Percentiles rank a stretch among this genome's conserved stretches.
Evolutionary conservation across 2,888 invertebrate species (phyloP).

Genomic region (Willowsia nigromaculata): DNA sequence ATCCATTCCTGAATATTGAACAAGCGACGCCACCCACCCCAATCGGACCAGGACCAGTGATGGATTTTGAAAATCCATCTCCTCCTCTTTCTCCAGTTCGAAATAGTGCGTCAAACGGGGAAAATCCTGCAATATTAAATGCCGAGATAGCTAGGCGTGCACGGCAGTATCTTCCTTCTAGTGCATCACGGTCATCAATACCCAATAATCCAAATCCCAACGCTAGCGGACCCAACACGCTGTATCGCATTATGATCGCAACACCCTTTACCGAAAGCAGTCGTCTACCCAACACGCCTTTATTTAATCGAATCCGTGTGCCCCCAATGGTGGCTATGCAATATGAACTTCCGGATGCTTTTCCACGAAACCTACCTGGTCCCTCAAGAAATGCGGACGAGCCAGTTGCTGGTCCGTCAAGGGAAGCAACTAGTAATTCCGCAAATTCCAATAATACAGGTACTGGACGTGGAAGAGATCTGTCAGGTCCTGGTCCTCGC

Average conservation of each 20-base stretch:
- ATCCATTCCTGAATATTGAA: conserved; percentile 26
- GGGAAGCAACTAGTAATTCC: neutral
- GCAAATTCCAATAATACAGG: neutral
- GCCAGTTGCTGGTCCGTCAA: conserved; percentile 58
- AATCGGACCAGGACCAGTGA: conserved; percentile 5
- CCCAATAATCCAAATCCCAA: conserved; percentile 31
- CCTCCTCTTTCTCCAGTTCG: conserved; percentile 37
- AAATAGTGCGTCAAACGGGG: neutral
- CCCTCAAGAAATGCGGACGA: conserved; percentile 57
- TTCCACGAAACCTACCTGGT: conserved; percentile 51
- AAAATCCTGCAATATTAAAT: neutral
- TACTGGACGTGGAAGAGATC: conserved; percentile 35
- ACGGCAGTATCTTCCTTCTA: neutral
- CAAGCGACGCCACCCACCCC: conserved; percentile 58
- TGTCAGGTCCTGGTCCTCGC: conserved; percentile 26
- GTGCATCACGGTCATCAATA: neutral
- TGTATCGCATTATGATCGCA: conserved; percentile 56
- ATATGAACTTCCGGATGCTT: conserved; percentile 72
- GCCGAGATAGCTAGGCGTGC: conserved; percentile 4
- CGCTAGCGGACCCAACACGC: conserved; percentile 38
- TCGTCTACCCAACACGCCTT: conserved; percentile 38
- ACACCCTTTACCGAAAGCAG: conserved; percentile 45
- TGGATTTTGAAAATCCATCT: conserved; percentile 31
- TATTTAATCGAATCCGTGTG: conserved; percentile 62
- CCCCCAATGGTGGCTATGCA: conserved; percentile 76